Conservation (phyloP, 2,888 invertebrate genomes). For the Torymus auratus region DNA sequence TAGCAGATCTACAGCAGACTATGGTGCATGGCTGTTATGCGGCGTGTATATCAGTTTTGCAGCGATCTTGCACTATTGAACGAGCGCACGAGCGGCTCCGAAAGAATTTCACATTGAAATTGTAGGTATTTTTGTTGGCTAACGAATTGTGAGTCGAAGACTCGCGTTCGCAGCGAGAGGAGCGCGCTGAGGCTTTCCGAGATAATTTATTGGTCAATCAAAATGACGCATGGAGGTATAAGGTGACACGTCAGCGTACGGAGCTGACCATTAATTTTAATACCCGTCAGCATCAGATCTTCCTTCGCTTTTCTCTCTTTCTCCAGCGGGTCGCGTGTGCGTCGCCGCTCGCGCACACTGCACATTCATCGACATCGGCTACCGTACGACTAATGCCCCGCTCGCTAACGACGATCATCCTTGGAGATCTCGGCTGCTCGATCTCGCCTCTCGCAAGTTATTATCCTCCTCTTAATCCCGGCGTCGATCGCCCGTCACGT, state of each 20-base stretch:
- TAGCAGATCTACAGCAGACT: too few species aligned
- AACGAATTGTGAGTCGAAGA: conserved; percentile 22
- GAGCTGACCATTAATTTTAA: conserved; percentile 75
- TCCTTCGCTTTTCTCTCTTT: conserved; percentile 60
- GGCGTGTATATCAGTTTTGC: not conserved
- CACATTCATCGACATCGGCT: conserved; percentile 61
- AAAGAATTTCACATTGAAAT: conserved; percentile 33
- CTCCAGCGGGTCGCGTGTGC: conserved; percentile 15
- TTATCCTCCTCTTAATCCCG: conserved; percentile 63
- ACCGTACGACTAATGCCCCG: conserved; percentile 62
- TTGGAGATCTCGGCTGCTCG: conserved; percentile 64
- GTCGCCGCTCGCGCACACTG: conserved; percentile 48
- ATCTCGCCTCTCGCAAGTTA: conserved; percentile 64
- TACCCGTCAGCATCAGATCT: conserved; percentile 72
- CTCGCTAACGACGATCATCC: conserved; percentile 67
- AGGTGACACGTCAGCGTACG: conserved; percentile 76
- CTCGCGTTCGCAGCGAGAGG: not conserved
- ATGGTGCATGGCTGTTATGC: too few species aligned
- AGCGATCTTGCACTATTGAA: conserved; percentile 1
- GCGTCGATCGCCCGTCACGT: conserved; percentile 21
- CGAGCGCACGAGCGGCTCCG: not conserved
- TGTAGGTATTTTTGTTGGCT: conserved; percentile 4
- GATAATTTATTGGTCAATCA: conserved; percentile 76
- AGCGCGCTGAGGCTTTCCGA: conserved; percentile 28
- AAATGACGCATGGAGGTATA: conserved; percentile 76